Conservation (phyloP, 2,888 invertebrate genomes). For the Protodeltote pygarga region DNA sequence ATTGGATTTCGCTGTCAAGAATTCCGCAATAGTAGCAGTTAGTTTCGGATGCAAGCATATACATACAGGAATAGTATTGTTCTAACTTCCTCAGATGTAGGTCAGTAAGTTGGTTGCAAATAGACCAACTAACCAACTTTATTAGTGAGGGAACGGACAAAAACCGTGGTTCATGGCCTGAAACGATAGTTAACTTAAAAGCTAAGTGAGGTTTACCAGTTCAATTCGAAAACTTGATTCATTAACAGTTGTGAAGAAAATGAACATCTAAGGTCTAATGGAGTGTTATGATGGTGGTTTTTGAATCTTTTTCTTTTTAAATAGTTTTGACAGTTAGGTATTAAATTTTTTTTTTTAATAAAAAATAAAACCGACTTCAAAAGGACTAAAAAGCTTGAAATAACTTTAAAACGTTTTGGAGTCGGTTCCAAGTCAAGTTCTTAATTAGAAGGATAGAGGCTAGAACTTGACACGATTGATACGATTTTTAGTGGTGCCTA, state of each 20-base stretch:
- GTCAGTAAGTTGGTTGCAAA: constrained; percentile 29
- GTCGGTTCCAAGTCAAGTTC: too few relatives aligned
- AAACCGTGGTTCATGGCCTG: constrained; percentile 27
- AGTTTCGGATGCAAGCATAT: constrained; percentile 23
- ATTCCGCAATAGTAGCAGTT: too few relatives aligned
- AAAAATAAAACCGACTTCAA: too few relatives aligned
- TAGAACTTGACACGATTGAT: too few relatives aligned
- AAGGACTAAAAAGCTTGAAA: too few relatives aligned
- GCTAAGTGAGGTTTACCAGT: constrained; percentile 13
- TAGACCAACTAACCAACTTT: constrained; percentile 30
- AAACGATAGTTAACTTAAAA: constrained; percentile 14
- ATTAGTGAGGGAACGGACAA: constrained; percentile 23
- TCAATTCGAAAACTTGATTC: constrained; percentile 17
- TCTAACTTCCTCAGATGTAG: constrained; percentile 32
- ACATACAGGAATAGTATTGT: constrained; percentile 16
- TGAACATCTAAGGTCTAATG: background rate
- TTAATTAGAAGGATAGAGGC: too few relatives aligned
- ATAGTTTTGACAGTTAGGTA: too few relatives aligned
- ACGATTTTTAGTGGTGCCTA: too few relatives aligned
- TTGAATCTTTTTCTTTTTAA: too few relatives aligned
- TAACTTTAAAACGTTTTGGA: too few relatives aligned
- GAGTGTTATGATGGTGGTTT: background rate
- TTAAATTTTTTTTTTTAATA: too few relatives aligned
- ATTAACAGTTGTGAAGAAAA: constrained; percentile 4
- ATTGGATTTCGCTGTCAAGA: too few relatives aligned